These are phyloP conservation scores for Pampus argenteus DNA, from an alignment of 2,797 vertebrate species.

Conservation along the genomic window DNA sequence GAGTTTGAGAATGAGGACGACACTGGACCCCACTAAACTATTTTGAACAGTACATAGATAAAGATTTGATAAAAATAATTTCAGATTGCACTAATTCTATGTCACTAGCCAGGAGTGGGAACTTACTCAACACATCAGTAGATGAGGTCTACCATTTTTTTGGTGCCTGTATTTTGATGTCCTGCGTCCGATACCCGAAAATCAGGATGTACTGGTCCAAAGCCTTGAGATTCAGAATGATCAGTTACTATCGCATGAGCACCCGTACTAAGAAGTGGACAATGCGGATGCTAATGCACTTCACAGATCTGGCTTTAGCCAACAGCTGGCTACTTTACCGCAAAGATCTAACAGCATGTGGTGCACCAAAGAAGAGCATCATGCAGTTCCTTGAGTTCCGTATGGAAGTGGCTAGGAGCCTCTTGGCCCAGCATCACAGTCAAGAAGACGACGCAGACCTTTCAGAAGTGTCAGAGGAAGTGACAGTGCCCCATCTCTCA, in stretches of 20 bases:
- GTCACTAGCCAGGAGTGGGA: conserved; percentile 5
- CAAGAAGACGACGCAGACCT: no score
- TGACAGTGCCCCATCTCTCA: conserved; percentile 1
- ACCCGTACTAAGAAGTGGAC: conserved; percentile 15
- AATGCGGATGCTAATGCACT: no score
- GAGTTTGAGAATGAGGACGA: conserved; percentile 14
- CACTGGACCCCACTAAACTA: conserved; percentile 24
- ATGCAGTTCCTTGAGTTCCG: no score
- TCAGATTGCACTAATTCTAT: conserved; percentile 4
- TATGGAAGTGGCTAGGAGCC: no score
- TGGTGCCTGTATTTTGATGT: conserved; percentile 30
- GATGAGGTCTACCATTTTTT: conserved; percentile 1
- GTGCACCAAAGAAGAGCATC: no score
- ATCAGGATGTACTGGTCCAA: conserved; percentile 24
- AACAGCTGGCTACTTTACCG: conserved; percentile 48
- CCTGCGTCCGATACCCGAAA: not conserved
- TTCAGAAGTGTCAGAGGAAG: no score
- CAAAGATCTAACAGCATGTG: not conserved
- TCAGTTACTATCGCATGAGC: conserved; percentile 33
- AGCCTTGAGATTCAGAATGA: conserved; percentile 15
- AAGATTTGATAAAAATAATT: not conserved
- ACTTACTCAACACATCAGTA: conserved; percentile 5
- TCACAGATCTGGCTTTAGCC: conserved; percentile 30
- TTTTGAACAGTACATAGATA: not conserved
- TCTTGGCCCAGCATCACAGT: no score